Base-by-base conservation (phyloP, 2,888 invertebrate genomes). In the Cephalotes varians region DNA sequence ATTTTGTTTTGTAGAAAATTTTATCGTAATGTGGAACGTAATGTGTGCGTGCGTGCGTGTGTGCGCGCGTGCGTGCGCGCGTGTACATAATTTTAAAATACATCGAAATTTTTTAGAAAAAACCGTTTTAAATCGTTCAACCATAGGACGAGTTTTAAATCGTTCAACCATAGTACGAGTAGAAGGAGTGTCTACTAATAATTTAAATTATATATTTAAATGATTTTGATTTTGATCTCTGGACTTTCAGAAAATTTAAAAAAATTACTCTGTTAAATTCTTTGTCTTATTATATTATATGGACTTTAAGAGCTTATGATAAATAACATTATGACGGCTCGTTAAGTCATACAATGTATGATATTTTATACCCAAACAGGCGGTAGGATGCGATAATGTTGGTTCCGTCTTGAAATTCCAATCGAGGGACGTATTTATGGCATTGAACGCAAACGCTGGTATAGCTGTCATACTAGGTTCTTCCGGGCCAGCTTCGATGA, bases 351-450 rank as follows among this genome's bases (percentile, higher is more conserved):
- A 51, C 15, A 9, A 69, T 21, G 7, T 7, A 51, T 21, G 3
- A 54, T 44, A 44, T 56, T 28, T 54, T 51, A 21, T 91, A 94
- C 94, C 93, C 21, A 94, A 85, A 85, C 94, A 94, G 1, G 94
- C 94, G 0, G 94, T 94, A 2, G 94, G 92, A 74, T 93, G 86
- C 1, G 94, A 94, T 40, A 91, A 74, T 25, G 95, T 95, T 0
- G 95, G 95, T 86, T 95, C 95, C 0, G 95, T 95, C 85, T 93
- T 93, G 87, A 94, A 95, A 2, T 94, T 93, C 96, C 96, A 96
- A 88, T 96, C 95, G 25, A 95, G 92, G 10, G 92, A 82, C 12
- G 95, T 94, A 25, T 94, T 93, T 21, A 94, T 83, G 0, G 94
- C 93, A 37, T 93, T 92, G 49, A 94, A 93, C 0, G 95, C 94